phyloP scores from a whole-genome alignment of 2,113 vertebrate genomes.

The Oreochromis aureus region DNA sequence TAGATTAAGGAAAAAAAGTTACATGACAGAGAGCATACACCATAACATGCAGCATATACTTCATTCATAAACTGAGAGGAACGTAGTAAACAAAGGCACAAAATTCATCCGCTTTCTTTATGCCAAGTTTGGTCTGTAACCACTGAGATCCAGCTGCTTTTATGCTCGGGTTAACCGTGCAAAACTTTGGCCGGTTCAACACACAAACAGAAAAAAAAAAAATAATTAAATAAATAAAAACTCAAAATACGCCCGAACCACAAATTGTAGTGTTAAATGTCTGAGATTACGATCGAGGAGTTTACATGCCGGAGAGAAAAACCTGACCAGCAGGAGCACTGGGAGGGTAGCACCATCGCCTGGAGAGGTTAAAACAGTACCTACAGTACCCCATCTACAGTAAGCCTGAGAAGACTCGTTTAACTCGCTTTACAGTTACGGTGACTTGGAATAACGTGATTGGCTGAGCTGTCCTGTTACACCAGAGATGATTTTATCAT shows the following conservation, averaged over 20 bases:
- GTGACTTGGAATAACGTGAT: neutral
- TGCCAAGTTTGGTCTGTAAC: slow-evolving; percentile 28
- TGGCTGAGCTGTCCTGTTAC: neutral
- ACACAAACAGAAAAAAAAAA: neutral
- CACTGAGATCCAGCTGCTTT: neutral
- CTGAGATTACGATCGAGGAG: neutral
- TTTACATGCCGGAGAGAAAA: neutral
- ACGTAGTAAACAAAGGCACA: slow-evolving; percentile 59
- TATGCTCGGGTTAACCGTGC: neutral
- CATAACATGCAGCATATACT: slow-evolving; percentile 8
- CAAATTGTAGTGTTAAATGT: neutral
- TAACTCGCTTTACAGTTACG: neutral
- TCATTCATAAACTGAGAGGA: neutral
- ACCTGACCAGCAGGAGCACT: slow-evolving; percentile 32
- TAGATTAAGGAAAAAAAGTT: neutral
- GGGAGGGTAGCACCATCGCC: slow-evolving; percentile 45
- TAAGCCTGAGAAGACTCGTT: neutral
- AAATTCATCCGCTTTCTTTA: slow-evolving; percentile 7
- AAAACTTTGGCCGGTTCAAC: slow-evolving; percentile 10
- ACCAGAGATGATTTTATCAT: neutral
- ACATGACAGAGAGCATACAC: slow-evolving; percentile 1
- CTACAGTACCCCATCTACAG: neutral
- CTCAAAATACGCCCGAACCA: neutral
- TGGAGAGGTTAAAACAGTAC: neutral
- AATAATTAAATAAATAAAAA: neutral